phyloP scores from a whole-genome alignment of 2,797 vertebrate species.

The Bucorvus abyssinicus region DNA sequence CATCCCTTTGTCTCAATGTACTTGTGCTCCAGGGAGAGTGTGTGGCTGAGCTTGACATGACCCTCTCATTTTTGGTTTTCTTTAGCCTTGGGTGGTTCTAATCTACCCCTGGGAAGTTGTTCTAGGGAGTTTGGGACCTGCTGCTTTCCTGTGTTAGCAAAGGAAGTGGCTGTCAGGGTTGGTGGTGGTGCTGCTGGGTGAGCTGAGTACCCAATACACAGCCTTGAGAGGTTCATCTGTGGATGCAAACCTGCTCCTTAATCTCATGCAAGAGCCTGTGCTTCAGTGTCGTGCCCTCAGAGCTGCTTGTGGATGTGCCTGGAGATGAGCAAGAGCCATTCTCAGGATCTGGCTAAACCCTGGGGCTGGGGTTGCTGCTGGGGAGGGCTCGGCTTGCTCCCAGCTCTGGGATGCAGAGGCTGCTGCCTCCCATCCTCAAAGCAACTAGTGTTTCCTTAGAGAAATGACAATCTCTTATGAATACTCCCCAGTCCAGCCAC shows the following conservation, averaged over 20 bases:
- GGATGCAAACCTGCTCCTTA: neutral
- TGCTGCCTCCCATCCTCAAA: neutral
- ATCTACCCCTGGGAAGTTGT: neutral
- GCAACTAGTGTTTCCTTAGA: constrained; percentile 28
- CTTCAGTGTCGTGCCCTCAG: neutral
- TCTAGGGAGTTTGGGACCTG: neutral
- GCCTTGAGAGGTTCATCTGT: neutral
- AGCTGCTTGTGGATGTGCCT: rapidly evolving
- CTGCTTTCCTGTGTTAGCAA: neutral
- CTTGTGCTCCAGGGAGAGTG: neutral
- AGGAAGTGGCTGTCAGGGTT: neutral
- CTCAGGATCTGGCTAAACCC: neutral
- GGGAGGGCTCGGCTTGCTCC: neutral
- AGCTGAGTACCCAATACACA: rapidly evolving
- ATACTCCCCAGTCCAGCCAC: neutral
- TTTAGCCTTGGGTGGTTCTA: neutral
- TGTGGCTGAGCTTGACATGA: neutral
- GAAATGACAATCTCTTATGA: neutral
- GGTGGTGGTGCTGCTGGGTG: rapidly evolving
- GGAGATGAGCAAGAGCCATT: neutral
- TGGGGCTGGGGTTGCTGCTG: neutral
- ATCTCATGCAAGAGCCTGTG: neutral
- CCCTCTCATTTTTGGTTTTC: rapidly evolving
- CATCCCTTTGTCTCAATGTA: neutral
- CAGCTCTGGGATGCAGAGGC: neutral